A percentile compares a stretch with the other conserved stretches of the same genome.
phyloP scores from a whole-genome alignment of 2,888 invertebrate genomes.

The Sphinx pinastri region DNA sequence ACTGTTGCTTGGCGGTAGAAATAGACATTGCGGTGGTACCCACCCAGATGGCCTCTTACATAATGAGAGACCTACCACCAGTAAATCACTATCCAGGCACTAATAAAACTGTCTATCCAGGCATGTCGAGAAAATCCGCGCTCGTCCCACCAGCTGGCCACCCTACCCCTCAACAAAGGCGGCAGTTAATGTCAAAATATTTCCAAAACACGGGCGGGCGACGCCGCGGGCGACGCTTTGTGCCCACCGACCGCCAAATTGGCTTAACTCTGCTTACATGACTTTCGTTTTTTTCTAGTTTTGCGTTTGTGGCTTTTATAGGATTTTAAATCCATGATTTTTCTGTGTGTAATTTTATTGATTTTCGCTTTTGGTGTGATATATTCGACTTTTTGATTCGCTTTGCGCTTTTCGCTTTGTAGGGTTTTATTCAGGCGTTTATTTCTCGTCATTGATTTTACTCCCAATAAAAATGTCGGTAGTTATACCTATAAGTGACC shows the following conservation, averaged over 20 bases:
- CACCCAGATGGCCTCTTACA: no score
- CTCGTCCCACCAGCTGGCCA: slow-evolving; percentile 30
- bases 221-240: slow-evolving; percentile 68
- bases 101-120: background rate
- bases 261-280: slow-evolving; percentile 27
- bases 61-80: no score
- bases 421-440: no score
- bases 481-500: no score
- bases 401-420: no score
- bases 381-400: background rate
- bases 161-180: slow-evolving; percentile 74
- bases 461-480: no score
- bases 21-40: no score
- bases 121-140: background rate
- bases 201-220: slow-evolving; percentile 76
- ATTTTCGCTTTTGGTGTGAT: background rate
- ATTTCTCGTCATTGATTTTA: no score
- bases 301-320: background rate
- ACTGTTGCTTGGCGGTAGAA: no score
- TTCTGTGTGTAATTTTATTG: background rate
- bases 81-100: no score
- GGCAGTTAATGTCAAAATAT: slow-evolving; percentile 82
- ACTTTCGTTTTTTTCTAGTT: slow-evolving; percentile 22
- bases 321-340: slow-evolving; percentile 10
- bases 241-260: slow-evolving; percentile 47